Conservation (phyloP, 2,113 vertebrate species). For the Ochotona princeps region DNA sequence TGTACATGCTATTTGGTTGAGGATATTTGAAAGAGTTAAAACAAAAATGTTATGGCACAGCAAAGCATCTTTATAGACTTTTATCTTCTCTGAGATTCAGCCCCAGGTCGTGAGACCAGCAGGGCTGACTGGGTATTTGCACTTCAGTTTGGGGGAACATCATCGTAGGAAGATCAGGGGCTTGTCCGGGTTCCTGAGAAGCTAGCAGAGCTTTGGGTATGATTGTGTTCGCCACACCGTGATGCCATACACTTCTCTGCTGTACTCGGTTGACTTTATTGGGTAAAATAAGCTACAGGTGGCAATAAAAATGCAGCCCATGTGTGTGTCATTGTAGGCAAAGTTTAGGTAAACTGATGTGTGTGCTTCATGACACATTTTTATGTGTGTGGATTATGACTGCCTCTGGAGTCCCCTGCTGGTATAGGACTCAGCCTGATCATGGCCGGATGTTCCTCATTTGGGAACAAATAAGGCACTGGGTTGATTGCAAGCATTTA, state of each 20-base stretch:
- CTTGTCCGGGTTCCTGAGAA: not conserved
- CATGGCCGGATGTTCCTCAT: not conserved
- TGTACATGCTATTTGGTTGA: not conserved
- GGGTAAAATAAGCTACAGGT: not conserved
- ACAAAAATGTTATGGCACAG: not conserved
- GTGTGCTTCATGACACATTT: not conserved
- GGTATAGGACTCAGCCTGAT: not conserved
- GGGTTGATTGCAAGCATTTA: slow-evolving; percentile 7
- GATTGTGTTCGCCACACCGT: not conserved
- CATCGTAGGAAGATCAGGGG: not conserved
- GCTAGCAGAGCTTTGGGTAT: not conserved
- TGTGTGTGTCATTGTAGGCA: not conserved
- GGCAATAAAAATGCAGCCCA: not conserved
- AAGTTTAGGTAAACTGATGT: not conserved
- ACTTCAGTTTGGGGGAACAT: slow-evolving; percentile 2
- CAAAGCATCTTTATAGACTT: not conserved
- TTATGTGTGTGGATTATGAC: not conserved
- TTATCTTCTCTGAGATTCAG: not conserved
- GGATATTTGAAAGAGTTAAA: not conserved
- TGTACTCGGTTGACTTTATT: not conserved
- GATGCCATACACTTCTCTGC: not conserved
- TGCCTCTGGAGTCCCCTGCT: not conserved
- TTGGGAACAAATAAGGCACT: not conserved
- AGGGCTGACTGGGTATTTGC: not conserved
- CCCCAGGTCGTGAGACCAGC: not conserved